Conservation (phyloP, 2,113 vertebrate genomes). For the Caranx melampygus region DNA sequence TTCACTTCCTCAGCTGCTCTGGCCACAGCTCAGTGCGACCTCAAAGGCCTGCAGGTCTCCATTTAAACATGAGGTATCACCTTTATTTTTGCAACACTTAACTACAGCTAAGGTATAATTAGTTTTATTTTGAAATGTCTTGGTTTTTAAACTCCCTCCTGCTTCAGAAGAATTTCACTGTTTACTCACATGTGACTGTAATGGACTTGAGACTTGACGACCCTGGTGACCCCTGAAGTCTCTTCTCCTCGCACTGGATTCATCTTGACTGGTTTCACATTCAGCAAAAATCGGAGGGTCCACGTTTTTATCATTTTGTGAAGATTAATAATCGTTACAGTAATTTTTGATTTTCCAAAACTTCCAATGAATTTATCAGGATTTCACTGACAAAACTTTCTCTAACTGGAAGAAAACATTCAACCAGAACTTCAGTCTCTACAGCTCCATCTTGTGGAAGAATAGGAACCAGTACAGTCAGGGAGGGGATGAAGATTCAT, state of each 20-base stretch:
- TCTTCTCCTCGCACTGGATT: not conserved
- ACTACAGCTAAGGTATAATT: not conserved
- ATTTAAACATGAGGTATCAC: not conserved
- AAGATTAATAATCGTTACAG: not conserved
- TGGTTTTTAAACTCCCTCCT: not conserved
- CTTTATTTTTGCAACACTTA: not conserved
- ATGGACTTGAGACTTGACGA: not conserved
- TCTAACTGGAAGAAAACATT: not conserved
- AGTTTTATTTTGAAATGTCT: not conserved
- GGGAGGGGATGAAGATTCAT: too few relatives aligned
- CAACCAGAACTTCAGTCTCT: too few relatives aligned
- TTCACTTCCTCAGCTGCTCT: constrained; percentile 18
- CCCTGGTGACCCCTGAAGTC: not conserved
- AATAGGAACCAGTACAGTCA: not conserved
- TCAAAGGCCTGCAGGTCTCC: not conserved
- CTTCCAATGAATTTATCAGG: not conserved
- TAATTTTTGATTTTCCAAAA: not conserved
- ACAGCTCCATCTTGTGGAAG: constrained; percentile 45
- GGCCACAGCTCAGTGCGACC: too few relatives aligned
- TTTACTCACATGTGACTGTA: not conserved
- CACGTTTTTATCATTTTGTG: not conserved
- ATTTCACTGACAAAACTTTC: not conserved
- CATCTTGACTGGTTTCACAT: not conserved
- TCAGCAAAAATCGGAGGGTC: not conserved
- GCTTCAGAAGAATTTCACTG: not conserved